These are phyloP conservation scores for Frankliniella intonsa DNA, from an alignment of 2,888 invertebrate genomes.

Conservation along the genomic window DNA sequence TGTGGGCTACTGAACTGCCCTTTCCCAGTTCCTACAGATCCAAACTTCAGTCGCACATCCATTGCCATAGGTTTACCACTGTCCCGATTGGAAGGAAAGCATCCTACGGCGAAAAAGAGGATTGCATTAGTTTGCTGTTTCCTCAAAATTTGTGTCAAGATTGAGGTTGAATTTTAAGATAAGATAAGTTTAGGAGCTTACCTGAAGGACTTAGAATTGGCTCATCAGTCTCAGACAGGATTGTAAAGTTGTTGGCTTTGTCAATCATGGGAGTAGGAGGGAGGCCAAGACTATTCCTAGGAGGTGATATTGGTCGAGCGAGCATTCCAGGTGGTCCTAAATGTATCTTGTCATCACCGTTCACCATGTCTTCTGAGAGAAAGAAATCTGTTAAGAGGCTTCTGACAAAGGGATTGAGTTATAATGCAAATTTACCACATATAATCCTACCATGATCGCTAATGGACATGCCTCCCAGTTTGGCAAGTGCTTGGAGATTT, in stretches of 20 bases:
- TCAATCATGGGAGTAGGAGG: not conserved
- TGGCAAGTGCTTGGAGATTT: constrained; percentile 84
- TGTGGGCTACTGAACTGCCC: constrained; percentile 96
- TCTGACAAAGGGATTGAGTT: not conserved
- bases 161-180: not conserved
- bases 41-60: constrained; percentile 90
- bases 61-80: constrained; percentile 49
- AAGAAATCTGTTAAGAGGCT: not conserved
- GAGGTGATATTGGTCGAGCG: not conserved
- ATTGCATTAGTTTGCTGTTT: no score
- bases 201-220: not conserved
- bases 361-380: not conserved
- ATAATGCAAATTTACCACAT: not conserved
- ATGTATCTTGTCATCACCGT: not conserved
- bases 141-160: not conserved
- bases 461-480: constrained; percentile 62
- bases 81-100: not conserved
- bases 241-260: not conserved
- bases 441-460: constrained; percentile 48
- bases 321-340: not conserved
- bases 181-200: not conserved
- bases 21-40: constrained; percentile 85
- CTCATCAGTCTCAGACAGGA: not conserved
- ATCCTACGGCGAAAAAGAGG: not conserved
- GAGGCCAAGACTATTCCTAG: not conserved